A percentile compares a stretch with the other conserved stretches of the same genome.
Conservation (phyloP, 2,888 invertebrate species). For the Itoplectis maculator region DNA sequence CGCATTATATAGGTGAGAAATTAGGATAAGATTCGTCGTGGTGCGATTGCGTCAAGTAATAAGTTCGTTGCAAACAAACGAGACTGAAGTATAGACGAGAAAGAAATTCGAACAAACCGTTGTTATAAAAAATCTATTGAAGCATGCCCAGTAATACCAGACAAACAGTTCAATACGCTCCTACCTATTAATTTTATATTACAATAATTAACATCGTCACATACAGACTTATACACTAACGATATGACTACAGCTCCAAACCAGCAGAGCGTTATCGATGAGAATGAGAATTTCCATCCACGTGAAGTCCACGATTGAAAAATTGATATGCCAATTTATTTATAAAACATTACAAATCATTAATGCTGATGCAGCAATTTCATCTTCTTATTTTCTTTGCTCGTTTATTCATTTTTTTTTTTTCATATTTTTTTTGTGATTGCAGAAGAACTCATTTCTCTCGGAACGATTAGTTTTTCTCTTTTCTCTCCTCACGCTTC, state of each 20-base stretch:
- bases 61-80: conserved; percentile 77
- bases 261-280: conserved; percentile 83
- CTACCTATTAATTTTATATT: conserved; percentile 82
- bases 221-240: conserved; percentile 83
- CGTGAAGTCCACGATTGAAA: conserved; percentile 73
- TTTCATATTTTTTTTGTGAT: conserved; percentile 59
- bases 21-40: conserved; percentile 81
- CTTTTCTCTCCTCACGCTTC: conserved; percentile 57
- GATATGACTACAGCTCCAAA: conserved; percentile 84
- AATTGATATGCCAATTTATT: conserved; percentile 81
- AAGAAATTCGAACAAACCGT: conserved; percentile 76
- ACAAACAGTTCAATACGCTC: conserved; percentile 81
- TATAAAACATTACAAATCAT: conserved; percentile 79
- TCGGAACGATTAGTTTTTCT: conserved; percentile 52
- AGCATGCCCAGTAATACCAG: conserved; percentile 79
- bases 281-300: conserved; percentile 78
- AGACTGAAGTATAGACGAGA: conserved; percentile 73
- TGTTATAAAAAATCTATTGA: conserved; percentile 82
- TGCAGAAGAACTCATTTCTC: conserved; percentile 69
- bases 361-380: conserved; percentile 75
- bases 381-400: conserved; percentile 62
- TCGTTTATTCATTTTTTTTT: conserved; percentile 52
- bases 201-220: conserved; percentile 84
- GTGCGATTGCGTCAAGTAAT: conserved; percentile 79
- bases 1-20: conserved; percentile 81